These are phyloP conservation scores for Ctenicera cuprea DNA, from an alignment of 2,888 invertebrate genomes.

Conservation along the genomic window DNA sequence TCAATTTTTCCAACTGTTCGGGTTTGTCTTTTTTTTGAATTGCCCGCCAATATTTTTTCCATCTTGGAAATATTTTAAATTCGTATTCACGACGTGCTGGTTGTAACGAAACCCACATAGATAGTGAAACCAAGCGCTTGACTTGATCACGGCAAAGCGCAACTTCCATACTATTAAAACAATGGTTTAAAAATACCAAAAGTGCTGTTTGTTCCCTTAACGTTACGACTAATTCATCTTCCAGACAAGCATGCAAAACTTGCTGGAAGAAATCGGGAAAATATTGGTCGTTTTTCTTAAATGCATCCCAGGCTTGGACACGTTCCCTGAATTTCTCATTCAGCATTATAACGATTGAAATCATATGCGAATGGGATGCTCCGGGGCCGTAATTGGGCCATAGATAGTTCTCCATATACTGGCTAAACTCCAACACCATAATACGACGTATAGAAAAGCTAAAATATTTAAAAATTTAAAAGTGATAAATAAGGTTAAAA, in stretches of 20 bases:
- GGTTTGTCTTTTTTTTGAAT: conserved; percentile 90
- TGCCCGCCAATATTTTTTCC: conserved; percentile 94
- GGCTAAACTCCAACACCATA: conserved; percentile 97
- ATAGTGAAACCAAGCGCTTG: conserved; percentile 91
- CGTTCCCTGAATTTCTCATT: conserved; percentile 99
- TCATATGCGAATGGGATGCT: conserved; percentile 91
- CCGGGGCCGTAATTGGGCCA: conserved; percentile 95
- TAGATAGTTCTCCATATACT: conserved; percentile 96
- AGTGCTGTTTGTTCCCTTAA: conserved; percentile 90
- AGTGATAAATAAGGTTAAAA: conserved; percentile 25
- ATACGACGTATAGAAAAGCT: conserved; percentile 90
- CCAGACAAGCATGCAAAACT: conserved; percentile 84
- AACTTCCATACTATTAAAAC: conserved; percentile 98
- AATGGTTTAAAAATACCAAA: conserved; percentile 94
- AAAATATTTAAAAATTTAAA: conserved; percentile 59
- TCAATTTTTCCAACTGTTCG: conserved; percentile 80
- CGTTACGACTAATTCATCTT: conserved; percentile 74
- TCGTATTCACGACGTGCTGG: conserved; percentile 90
- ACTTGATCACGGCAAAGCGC: conserved; percentile 93
- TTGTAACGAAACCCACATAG: conserved; percentile 95
- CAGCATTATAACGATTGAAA: conserved; percentile 98
- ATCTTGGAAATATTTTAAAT: conserved; percentile 89
- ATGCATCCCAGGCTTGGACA: conserved; percentile 96
- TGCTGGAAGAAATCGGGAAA: conserved; percentile 90
- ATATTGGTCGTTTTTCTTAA: conserved; percentile 84